Evolutionary conservation across 1,140 invertebrate genomes (phyloP).

Genomic region (Drosophila serrata): DNA sequence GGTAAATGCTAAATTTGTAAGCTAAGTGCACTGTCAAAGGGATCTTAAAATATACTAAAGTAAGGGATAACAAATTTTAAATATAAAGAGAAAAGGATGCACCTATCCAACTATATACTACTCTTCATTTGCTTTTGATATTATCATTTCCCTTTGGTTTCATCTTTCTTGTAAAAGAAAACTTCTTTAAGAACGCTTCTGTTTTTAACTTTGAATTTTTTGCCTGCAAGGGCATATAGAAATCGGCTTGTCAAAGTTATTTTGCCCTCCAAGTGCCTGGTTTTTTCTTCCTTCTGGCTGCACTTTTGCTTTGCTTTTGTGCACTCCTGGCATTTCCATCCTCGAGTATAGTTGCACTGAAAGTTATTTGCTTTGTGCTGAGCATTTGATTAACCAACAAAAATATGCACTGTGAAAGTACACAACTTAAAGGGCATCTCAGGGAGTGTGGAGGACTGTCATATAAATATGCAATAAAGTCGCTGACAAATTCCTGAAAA

Average conservation of each 20-base stretch:
- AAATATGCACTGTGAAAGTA: constrained; percentile 46
- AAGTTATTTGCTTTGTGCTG: constrained; percentile 59
- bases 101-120: background rate
- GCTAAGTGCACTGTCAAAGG: background rate
- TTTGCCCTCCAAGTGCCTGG: background rate
- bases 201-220: background rate
- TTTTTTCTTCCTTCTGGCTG: background rate
- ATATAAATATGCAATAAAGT: constrained; percentile 71
- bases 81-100: background rate
- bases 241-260: background rate
- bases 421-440: constrained; percentile 14
- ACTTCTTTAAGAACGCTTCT: background rate
- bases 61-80: background rate
- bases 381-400: constrained; percentile 75
- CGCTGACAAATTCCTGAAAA: constrained; percentile 28
- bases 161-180: too few species aligned
- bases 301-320: constrained; percentile 12
- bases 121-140: background rate
- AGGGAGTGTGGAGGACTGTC: background rate
- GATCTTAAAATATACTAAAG: background rate
- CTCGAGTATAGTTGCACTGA: constrained; percentile 38
- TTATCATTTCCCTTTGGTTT: background rate
- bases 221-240: background rate
- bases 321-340: constrained; percentile 29
- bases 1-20: background rate